Percentiles rank a stretch among this genome's conserved stretches.
Conservation (phyloP, 1,140 invertebrate genomes). For the Steinernema khuongi region DNA sequence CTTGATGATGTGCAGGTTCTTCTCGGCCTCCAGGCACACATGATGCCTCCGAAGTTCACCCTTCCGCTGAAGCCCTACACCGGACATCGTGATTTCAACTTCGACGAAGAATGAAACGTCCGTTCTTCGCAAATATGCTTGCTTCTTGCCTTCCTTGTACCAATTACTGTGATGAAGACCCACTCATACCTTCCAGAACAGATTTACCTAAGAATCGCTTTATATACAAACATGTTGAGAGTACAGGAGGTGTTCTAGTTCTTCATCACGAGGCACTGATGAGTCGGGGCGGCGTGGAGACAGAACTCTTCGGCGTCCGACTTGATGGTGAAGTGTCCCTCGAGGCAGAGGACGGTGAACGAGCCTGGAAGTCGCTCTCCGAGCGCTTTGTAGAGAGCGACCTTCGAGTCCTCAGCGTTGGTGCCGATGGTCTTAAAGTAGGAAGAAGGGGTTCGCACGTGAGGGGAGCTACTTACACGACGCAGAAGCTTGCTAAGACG, state of each 20-base stretch:
- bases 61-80: background rate
- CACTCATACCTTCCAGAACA: background rate
- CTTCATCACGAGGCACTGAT: background rate
- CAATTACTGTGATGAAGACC: no score
- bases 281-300: background rate
- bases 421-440: background rate
- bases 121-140: no score
- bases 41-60: background rate
- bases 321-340: background rate
- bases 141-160: no score
- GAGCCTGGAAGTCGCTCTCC: background rate
- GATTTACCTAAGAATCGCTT: no score
- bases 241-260: background rate
- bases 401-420: background rate
- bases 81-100: constrained; percentile 7
- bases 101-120: background rate
- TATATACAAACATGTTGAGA: constrained; percentile 10
- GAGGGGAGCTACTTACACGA: background rate
- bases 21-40: background rate
- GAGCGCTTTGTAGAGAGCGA: background rate
- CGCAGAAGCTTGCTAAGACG: background rate
- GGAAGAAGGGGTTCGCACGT: background rate
- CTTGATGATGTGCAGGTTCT: background rate
- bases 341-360: constrained; percentile 7
- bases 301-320: constrained; percentile 1